Percentiles rank a stretch among this genome's conserved stretches.
Evolutionary conservation across 2,797 vertebrate genomes (phyloP).

Genomic region (Mionectes olivaceus): DNA sequence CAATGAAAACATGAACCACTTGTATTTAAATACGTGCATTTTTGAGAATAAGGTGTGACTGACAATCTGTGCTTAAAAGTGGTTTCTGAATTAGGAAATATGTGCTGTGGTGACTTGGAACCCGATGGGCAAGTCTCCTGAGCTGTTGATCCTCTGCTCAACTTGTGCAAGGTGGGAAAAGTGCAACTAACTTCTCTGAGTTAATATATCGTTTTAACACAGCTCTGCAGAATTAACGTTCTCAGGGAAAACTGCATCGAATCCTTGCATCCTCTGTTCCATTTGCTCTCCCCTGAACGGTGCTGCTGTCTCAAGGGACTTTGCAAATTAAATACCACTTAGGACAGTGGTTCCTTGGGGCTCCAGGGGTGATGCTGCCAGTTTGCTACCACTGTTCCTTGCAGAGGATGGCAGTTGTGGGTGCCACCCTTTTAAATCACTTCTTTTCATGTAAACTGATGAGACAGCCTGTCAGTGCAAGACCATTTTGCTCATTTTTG

Average conservation of each 20-base stretch:
- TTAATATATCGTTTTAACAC: neutral
- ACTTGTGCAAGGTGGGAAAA: neutral
- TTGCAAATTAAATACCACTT: neutral
- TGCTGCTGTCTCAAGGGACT: neutral
- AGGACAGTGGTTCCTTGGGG: neutral
- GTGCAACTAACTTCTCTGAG: neutral
- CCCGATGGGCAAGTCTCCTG: neutral
- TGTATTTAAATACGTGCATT: neutral
- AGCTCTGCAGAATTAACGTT: neutral
- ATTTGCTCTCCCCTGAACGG: neutral
- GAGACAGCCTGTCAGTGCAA: neutral
- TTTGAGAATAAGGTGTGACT: neutral
- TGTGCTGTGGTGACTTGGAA: neutral
- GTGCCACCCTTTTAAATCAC: neutral
- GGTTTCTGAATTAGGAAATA: neutral
- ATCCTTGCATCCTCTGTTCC: neutral
- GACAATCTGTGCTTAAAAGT: neutral
- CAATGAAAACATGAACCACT: neutral
- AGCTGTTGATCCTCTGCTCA: neutral
- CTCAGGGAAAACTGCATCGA: accelerated
- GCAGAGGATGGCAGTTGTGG: neutral
- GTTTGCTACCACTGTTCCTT: neutral
- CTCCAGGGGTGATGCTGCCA: neutral
- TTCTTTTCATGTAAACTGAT: neutral
- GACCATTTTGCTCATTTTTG: neutral